Evolutionary conservation across 1,140 invertebrate genomes (phyloP).

Genomic region (Aleiodes sp.): DNA sequence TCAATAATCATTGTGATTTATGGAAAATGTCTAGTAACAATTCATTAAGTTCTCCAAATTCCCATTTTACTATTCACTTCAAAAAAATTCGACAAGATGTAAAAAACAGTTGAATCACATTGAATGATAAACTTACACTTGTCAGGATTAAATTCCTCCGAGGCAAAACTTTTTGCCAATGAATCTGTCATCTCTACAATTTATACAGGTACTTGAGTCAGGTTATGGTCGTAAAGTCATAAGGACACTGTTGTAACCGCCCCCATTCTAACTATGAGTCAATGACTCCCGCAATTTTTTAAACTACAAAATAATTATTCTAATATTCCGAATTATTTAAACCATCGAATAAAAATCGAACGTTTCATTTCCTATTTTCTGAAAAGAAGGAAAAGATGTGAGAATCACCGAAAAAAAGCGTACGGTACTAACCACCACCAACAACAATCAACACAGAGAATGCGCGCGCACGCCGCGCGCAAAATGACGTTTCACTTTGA

Average conservation of each 20-base stretch:
- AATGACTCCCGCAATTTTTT: not conserved
- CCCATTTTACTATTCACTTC: too few species aligned
- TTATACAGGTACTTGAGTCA: not conserved
- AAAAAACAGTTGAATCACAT: not conserved
- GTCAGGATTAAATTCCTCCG: constrained; percentile 64
- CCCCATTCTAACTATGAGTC: not conserved
- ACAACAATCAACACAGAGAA: not conserved
- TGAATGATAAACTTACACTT: constrained; percentile 60
- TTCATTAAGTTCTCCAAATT: too few species aligned
- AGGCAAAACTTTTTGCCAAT: constrained; percentile 52
- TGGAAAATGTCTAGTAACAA: too few species aligned
- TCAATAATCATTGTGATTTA: too few species aligned
- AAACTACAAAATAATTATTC: too few species aligned
- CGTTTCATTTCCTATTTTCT: too few species aligned
- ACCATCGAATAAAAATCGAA: too few species aligned
- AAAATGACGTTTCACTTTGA: not conserved
- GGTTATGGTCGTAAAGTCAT: not conserved
- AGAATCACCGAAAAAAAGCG: too few species aligned
- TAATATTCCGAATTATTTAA: too few species aligned
- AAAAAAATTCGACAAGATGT: too few species aligned
- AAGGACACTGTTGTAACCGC: not conserved
- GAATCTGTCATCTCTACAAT: constrained; percentile 51
- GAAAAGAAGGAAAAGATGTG: too few species aligned
- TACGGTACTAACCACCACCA: too few species aligned
- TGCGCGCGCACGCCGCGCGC: not conserved